Percentiles rank a stretch among this genome's conserved stretches.
Conservation (phyloP, 2,888 invertebrate genomes). For the Hypomecis atomaria region DNA sequence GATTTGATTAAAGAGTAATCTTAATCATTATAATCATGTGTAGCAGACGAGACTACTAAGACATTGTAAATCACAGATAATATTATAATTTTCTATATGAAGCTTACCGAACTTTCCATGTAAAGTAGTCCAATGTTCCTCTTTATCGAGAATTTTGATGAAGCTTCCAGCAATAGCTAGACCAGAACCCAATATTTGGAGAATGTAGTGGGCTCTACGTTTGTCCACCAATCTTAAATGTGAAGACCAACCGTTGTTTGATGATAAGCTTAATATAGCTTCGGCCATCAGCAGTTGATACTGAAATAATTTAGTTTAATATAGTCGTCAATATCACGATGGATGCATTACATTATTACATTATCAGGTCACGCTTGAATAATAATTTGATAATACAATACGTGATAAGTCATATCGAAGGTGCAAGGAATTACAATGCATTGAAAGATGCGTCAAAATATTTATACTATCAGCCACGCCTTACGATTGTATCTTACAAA, state of each 20-base stretch:
- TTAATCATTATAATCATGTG: conserved; percentile 1
- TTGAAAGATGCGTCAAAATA: not conserved
- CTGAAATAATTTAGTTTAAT: conserved; percentile 44
- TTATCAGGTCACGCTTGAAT: not conserved
- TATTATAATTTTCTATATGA: not conserved
- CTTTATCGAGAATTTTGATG: conserved; percentile 53
- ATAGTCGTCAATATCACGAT: too few species aligned
- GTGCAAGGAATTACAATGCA: not conserved
- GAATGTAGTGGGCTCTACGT: conserved; percentile 57
- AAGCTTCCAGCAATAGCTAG: conserved; percentile 58
- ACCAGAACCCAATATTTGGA: conserved; percentile 56
- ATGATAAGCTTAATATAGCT: conserved; percentile 54
- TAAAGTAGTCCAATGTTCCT: conserved; percentile 51
- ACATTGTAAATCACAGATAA: not conserved
- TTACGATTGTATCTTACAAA: not conserved
- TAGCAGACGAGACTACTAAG: not conserved
- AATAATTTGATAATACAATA: not conserved
- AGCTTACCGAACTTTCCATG: conserved; percentile 58
- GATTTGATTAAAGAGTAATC: conserved; percentile 4
- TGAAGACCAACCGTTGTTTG: conserved; percentile 58
- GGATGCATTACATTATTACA: too few species aligned
- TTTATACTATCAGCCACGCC: not conserved
- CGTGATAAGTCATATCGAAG: not conserved
- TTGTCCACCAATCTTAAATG: conserved; percentile 51
- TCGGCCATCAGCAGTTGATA: conserved; percentile 64